Percentiles rank a stretch among this genome's conserved stretches.
Conservation (phyloP, 2,113 vertebrate species). For the Recurvirostra avosetta region DNA sequence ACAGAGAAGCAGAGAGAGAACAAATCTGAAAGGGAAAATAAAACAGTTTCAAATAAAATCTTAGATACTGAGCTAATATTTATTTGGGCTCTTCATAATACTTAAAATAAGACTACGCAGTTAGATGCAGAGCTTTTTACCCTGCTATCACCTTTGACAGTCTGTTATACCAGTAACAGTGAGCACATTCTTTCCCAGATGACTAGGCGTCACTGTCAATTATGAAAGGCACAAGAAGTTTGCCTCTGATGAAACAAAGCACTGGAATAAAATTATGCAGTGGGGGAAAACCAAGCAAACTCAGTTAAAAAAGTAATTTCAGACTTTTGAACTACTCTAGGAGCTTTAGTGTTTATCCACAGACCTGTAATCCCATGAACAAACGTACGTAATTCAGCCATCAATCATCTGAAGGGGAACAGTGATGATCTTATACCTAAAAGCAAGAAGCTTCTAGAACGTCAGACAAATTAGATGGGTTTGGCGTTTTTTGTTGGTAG, state of each 20-base stretch:
- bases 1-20: neutral
- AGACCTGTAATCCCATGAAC: neutral
- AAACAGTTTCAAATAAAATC: neutral
- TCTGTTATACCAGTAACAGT: neutral
- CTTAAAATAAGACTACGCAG: neutral
- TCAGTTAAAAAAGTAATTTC: neutral
- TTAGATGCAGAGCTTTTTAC: neutral
- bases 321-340: neutral
- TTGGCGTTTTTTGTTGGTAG: neutral
- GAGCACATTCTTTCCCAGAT: neutral
- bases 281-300: neutral
- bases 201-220: neutral
- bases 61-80: neutral
- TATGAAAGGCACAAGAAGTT: neutral
- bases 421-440: neutral
- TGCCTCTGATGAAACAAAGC: neutral
- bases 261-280: neutral
- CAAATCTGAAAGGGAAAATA: neutral
- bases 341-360: neutral
- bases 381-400: neutral
- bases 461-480: neutral
- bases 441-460: neutral
- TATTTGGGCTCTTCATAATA: neutral
- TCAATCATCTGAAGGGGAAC: neutral
- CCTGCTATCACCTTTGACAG: neutral